Percentiles rank a stretch among this genome's conserved stretches.
phyloP scores from a whole-genome alignment of 2,797 vertebrate genomes.

The Galago senegalensis region DNA sequence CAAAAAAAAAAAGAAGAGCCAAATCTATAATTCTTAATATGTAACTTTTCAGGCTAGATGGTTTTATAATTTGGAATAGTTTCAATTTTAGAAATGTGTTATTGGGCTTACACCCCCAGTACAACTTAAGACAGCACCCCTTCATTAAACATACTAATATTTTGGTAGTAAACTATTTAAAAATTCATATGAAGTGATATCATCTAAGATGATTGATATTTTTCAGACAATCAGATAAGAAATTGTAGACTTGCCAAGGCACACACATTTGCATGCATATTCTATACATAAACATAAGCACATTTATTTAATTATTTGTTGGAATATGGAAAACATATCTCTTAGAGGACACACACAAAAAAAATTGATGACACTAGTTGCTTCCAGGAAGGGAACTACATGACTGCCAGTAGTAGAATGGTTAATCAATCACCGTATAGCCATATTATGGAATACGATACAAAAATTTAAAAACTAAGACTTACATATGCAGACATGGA shows the following conservation, averaged over 20 bases:
- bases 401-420: background rate
- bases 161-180: background rate
- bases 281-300: background rate
- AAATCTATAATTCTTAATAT: background rate
- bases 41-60: background rate
- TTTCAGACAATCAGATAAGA: background rate
- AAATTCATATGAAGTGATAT: background rate
- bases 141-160: background rate
- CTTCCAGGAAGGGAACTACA: background rate
- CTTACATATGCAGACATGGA: background rate
- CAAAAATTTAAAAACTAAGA: background rate
- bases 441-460: background rate
- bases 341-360: background rate
- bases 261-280: background rate
- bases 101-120: background rate
- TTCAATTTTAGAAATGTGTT: background rate
- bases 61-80: background rate
- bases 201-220: background rate
- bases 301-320: background rate
- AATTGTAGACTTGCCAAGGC: background rate
- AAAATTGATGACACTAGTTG: background rate
- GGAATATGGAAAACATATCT: background rate
- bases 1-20: too few relatives aligned
- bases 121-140: too few relatives aligned
- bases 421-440: background rate